These are phyloP conservation scores for Dynastes maya DNA, from an alignment of 2,888 invertebrate genomes.

Conservation along the genomic window DNA sequence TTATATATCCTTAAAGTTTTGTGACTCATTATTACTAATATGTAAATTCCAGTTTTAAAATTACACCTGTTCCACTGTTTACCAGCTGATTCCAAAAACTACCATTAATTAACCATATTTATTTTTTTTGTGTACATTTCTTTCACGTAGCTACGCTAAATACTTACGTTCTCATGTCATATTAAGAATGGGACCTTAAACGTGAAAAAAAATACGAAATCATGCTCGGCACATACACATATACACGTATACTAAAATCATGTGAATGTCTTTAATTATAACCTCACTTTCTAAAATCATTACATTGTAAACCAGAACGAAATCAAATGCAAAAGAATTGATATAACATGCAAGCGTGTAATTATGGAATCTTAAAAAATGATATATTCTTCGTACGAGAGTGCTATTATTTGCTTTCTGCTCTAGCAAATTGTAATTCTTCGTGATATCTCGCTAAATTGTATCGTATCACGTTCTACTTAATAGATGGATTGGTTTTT, in stretches of 20 bases:
- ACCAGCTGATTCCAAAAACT: no score
- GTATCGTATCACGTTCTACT: neutral
- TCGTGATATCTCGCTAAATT: neutral
- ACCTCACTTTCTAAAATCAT: constrained; percentile 25
- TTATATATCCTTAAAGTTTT: no score
- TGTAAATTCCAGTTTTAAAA: no score
- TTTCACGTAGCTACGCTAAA: no score
- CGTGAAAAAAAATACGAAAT: neutral
- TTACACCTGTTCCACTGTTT: no score
- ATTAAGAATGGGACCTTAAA: no score
- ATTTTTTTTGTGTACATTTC: no score
- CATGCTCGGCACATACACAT: neutral
- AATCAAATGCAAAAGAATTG: constrained; percentile 1
- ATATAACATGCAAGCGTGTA: neutral
- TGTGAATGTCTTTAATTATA: constrained; percentile 7
- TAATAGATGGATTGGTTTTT: neutral
- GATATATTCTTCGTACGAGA: neutral
- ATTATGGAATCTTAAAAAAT: neutral
- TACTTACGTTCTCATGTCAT: no score
- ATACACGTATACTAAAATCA: neutral
- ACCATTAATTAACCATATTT: no score
- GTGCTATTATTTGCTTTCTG: constrained; percentile 8
- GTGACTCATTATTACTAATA: no score
- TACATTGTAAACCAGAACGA: constrained; percentile 20
- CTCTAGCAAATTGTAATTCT: constrained; percentile 12